Conservation (phyloP, 2,888 invertebrate genomes). For the Ceraclea dissimilis region DNA sequence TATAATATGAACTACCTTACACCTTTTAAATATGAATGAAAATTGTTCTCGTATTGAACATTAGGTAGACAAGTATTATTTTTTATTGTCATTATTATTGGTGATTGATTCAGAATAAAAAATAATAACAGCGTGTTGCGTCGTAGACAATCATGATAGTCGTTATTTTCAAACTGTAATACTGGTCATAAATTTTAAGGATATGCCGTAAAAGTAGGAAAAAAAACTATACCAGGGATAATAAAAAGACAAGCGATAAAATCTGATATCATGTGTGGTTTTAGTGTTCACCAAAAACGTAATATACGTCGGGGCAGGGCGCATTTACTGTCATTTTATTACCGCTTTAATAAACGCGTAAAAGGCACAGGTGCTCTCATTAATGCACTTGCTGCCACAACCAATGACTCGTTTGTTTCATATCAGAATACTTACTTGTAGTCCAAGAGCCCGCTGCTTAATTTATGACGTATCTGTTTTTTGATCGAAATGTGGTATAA, state of each 20-base stretch:
- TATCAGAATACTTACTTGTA: too few species aligned
- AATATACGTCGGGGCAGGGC: conserved; percentile 11
- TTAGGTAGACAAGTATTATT: too few species aligned
- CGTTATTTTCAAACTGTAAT: conserved; percentile 6
- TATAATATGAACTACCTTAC: too few species aligned
- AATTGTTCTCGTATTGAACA: too few species aligned
- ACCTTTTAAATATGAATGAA: too few species aligned
- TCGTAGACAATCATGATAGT: background rate
- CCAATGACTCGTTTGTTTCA: too few species aligned
- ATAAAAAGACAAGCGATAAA: conserved; percentile 17
- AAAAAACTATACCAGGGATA: conserved; percentile 5
- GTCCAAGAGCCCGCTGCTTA: too few species aligned
- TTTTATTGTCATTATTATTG: background rate
- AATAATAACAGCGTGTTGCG: background rate
- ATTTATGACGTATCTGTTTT: too few species aligned
- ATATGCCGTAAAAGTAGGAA: conserved; percentile 4
- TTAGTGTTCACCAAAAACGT: conserved; percentile 14
- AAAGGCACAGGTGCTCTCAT: conserved; percentile 21
- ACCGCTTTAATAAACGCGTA: conserved; percentile 20
- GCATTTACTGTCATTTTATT: conserved; percentile 22
- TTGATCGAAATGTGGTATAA: too few species aligned
- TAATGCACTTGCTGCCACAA: conserved; percentile 18
- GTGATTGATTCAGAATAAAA: background rate
- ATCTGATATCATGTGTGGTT: conserved; percentile 18
- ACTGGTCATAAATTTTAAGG: conserved; percentile 9